Evolutionary conservation across 1,140 invertebrate genomes (phyloP).

Genomic region (Centruroides vittatus): DNA sequence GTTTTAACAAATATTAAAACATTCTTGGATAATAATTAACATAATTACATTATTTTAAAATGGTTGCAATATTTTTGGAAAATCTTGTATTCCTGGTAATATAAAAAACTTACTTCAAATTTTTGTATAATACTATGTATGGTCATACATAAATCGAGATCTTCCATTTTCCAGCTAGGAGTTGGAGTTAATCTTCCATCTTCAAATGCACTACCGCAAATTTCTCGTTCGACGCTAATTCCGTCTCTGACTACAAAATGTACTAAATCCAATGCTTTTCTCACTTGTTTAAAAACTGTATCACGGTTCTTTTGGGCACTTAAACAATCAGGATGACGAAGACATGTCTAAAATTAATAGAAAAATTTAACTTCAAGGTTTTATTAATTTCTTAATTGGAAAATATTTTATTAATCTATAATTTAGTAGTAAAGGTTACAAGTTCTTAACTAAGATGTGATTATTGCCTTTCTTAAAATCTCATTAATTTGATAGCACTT

Average conservation of each 20-base stretch:
- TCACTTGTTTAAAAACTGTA: slow-evolving; percentile 87
- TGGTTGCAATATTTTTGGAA: too few relatives aligned
- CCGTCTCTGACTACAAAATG: slow-evolving; percentile 95
- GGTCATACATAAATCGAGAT: slow-evolving; percentile 51
- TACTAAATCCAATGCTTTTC: slow-evolving; percentile 93
- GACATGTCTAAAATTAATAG: slow-evolving; percentile 39
- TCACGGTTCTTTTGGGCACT: slow-evolving; percentile 87
- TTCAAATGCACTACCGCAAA: slow-evolving; percentile 19
- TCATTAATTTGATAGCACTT: background rate
- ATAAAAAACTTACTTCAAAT: slow-evolving; percentile 40
- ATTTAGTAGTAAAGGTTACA: too few relatives aligned
- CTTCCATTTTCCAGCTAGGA: slow-evolving; percentile 27
- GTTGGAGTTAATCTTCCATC: slow-evolving; percentile 17
- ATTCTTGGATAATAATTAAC: too few relatives aligned
- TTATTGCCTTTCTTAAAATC: slow-evolving; percentile 3
- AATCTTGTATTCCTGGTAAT: too few relatives aligned
- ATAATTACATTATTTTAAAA: too few relatives aligned
- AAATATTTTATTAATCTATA: too few relatives aligned
- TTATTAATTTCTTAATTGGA: too few relatives aligned
- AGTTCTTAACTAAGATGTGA: background rate
- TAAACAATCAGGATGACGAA: slow-evolving; percentile 86
- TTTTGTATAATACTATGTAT: slow-evolving; percentile 62
- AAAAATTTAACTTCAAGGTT: too few relatives aligned
- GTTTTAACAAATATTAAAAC: too few relatives aligned
- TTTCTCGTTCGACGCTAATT: slow-evolving; percentile 44